These are phyloP conservation scores for Alcedo quadribrachys DNA, from an alignment of 2,797 vertebrate species.

Conservation along the genomic window DNA sequence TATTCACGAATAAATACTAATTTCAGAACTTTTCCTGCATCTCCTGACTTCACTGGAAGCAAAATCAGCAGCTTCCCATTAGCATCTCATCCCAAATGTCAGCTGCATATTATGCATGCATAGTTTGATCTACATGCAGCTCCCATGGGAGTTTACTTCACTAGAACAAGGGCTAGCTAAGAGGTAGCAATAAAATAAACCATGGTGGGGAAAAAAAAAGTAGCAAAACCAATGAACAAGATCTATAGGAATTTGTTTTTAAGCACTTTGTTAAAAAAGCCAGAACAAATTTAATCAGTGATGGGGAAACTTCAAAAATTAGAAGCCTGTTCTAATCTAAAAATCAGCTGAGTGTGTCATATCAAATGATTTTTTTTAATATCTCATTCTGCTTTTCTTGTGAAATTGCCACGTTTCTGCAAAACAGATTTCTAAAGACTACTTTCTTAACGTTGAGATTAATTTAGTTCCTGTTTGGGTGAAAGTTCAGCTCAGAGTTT, in stretches of 20 bases:
- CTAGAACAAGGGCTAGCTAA: background rate
- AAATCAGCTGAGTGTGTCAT: background rate
- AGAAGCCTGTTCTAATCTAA: background rate
- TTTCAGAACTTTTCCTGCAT: background rate
- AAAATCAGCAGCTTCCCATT: background rate
- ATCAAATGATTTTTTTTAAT: background rate
- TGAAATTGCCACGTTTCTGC: background rate
- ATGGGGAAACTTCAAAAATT: background rate
- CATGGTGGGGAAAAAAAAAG: background rate
- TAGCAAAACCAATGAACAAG: background rate
- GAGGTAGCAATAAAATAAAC: background rate
- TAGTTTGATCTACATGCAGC: background rate
- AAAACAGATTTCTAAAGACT: background rate
- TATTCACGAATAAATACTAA: background rate
- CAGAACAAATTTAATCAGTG: background rate
- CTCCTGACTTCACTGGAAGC: background rate
- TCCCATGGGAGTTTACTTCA: background rate
- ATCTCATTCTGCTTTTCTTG: background rate
- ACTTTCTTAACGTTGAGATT: background rate
- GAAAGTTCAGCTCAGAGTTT: constrained; percentile 28
- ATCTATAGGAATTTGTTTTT: background rate
- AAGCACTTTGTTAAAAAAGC: background rate
- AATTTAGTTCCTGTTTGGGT: background rate
- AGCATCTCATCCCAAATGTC: background rate
- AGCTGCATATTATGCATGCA: background rate